Conservation (phyloP, 2,797 vertebrate genomes). For the Pseudochirops corinnae region DNA sequence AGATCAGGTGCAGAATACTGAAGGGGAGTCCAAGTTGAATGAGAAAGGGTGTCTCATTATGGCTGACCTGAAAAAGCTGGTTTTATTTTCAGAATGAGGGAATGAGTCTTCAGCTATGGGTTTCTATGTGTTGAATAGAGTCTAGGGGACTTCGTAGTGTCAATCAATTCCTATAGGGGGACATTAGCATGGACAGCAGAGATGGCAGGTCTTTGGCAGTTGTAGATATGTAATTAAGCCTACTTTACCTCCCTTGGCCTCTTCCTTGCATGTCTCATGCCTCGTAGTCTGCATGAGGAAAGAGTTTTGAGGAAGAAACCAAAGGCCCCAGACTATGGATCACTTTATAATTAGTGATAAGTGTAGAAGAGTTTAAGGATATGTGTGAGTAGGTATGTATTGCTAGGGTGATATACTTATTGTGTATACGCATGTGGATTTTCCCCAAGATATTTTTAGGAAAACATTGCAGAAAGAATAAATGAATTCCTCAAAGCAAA, state of each 20-base stretch:
- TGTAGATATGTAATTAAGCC: neutral
- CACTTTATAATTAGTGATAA: neutral
- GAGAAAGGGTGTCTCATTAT: neutral
- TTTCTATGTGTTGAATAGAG: neutral
- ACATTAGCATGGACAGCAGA: neutral
- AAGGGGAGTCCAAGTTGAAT: neutral
- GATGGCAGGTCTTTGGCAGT: neutral
- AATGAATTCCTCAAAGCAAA: constrained; percentile 42
- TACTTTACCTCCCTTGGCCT: neutral
- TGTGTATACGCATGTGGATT: constrained; percentile 40
- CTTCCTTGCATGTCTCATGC: neutral
- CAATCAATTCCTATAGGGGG: neutral
- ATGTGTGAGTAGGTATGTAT: neutral
- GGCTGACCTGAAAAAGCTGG: neutral
- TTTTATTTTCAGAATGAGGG: neutral
- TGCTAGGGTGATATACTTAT: neutral
- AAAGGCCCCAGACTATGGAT: neutral
- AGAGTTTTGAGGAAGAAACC: neutral
- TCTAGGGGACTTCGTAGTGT: neutral
- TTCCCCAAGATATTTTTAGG: neutral
- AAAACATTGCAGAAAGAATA: constrained; percentile 18
- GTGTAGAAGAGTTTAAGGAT: neutral
- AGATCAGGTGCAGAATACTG: neutral
- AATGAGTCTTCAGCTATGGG: neutral
- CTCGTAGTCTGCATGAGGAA: neutral